phyloP scores from a whole-genome alignment of 2,113 vertebrate species.

The Balaenoptera acutorostrata region DNA sequence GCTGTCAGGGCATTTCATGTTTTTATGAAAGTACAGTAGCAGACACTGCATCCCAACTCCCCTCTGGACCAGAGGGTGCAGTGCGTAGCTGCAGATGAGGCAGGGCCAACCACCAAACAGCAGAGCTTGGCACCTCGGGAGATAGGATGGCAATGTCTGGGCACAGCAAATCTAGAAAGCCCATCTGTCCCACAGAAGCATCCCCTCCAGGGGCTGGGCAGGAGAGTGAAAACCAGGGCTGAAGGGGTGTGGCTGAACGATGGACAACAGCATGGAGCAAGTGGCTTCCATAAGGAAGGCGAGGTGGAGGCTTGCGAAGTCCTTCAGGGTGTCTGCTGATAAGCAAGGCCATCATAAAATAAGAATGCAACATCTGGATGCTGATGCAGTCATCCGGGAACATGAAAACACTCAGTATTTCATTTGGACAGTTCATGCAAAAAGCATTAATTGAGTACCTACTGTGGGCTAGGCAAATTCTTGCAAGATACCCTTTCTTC shows the following conservation, averaged over 20 bases:
- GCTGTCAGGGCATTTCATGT: neutral
- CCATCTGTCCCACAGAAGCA: neutral
- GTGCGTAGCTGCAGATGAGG: neutral
- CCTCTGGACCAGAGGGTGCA: neutral
- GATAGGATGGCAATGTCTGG: neutral
- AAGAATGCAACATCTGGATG: neutral
- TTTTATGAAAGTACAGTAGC: neutral
- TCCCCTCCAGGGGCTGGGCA: neutral
- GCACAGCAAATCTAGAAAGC: neutral
- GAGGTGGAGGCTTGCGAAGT: neutral
- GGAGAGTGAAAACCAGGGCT: neutral
- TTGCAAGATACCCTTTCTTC: neutral
- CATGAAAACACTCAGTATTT: neutral
- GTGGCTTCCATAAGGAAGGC: neutral
- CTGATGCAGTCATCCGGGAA: neutral
- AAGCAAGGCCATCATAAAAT: neutral
- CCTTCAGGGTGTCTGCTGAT: neutral
- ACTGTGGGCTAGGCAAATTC: neutral
- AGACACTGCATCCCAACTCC: neutral
- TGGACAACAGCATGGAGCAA: neutral
- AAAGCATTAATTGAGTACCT: neutral
- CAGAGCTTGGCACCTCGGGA: neutral
- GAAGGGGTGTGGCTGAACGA: neutral
- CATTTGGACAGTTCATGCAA: neutral
- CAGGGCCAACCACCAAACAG: neutral